A percentile compares a stretch with the other conserved stretches of the same genome.
These are phyloP conservation scores for Chelonoidis abingdonii DNA, from an alignment of 2,113 vertebrate species.

Conservation along the genomic window DNA sequence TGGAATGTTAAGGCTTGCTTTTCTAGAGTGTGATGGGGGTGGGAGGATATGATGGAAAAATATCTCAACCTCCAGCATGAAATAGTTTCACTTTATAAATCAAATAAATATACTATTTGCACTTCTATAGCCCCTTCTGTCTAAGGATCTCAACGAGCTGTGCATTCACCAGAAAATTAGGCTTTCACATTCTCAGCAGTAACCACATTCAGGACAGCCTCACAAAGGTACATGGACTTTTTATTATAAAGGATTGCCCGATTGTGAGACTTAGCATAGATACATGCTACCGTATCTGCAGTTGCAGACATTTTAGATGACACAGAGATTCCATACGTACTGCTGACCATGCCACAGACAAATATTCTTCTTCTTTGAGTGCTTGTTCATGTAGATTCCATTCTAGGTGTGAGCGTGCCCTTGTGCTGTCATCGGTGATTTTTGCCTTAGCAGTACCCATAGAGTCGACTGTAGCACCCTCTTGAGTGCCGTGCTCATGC, in stretches of 20 bases:
- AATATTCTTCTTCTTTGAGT: not conserved
- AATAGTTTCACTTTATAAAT: not conserved
- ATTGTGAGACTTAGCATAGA: not conserved
- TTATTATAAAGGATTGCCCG: not conserved
- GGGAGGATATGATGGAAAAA: not conserved
- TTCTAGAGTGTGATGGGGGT: not conserved
- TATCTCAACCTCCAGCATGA: not conserved
- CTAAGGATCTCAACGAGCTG: not conserved
- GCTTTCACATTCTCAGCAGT: not conserved
- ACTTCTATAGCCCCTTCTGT: not conserved
- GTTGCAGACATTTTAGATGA: not conserved
- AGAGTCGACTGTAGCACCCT: too few relatives aligned
- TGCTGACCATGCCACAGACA: not conserved
- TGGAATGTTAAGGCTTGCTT: not conserved
- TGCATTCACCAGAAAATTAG: not conserved
- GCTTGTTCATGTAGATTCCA: too few relatives aligned
- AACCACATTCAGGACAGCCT: not conserved
- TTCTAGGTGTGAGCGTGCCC: too few relatives aligned
- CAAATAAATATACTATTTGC: not conserved
- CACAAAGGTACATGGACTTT: not conserved
- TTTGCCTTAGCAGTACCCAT: too few relatives aligned
- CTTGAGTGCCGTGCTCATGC: too few relatives aligned
- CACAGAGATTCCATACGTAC: not conserved
- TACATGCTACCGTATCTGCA: not conserved
- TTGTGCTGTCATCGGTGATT: too few relatives aligned